Base-by-base conservation (phyloP, 1,140 invertebrate genomes). In the Asobara japonica region DNA sequence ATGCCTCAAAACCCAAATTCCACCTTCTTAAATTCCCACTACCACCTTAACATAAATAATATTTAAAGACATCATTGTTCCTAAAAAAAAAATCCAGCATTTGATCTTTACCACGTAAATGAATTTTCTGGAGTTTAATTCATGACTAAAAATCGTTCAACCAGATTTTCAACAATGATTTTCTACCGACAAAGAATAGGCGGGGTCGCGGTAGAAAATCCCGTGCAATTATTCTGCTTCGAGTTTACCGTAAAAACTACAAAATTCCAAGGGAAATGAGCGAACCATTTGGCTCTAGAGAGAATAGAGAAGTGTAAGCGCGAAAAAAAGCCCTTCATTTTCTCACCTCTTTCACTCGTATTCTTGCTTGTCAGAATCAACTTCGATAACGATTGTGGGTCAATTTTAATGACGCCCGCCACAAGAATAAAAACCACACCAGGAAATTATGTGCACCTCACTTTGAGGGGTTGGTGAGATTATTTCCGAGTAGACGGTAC, bases 361-460 rank as follows among this genome's bases (percentile, higher is more conserved):
- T 30, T 56, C 66, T 29, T 27, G 66, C 33, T 45, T 56, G 64
- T 48, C 60, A 72, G 22, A 45, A 71, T 48, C 33, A 38, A 48
- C 65, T 61, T 68, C 60, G 45, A 71, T 71, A 71, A 74, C 29
- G 51, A 71, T 67, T 71, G 65, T 68, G 36, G 73, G 73, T 73
- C 71, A 73, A 67, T 51, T 76, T 76, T 71, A 70, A 71, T 69
- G 71, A 72, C 60, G n/a, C 10, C 31, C 22, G 13, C 27, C 33
- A 25, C 41, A 41, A 41, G 13, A 64, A 45, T 36, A 45, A 66
- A 67, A 71, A 67, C 48, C 25, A 71, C 13, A 33, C 33, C 29
- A 16, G 11, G 36, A 30, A 67, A 16, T 22, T 16, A n/a, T 70
- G 22, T 45, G 18, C 62, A 71, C 48, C 64, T 30, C 20, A 74